Evolutionary conservation across 2,888 invertebrate species (phyloP), one percentile per base, ranked within the genome.

Genomic region (Tenthredo notha): DNA sequence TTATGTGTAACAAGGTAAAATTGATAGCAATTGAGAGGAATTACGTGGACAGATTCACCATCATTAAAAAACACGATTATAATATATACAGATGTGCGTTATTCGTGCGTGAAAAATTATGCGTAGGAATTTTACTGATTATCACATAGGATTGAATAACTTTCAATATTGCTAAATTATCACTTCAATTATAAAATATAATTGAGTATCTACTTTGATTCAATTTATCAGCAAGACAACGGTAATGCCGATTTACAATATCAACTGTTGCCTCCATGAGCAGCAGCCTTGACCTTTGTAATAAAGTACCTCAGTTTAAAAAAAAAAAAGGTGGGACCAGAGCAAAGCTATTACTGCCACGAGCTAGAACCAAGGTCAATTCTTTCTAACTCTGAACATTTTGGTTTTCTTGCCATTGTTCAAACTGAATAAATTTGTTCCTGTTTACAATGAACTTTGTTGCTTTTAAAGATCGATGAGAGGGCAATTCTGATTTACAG

Each of bases 301-400:
- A 80, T 58, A 7, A 58, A 80, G 58, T 80, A 80, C 80, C 80
- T 80, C 12, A 37, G 21, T 61, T 61, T 21, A 61, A 80, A 21
- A 74, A 72, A 43, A 37, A 74, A 80, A 80, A 7, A 40, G 80
- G 80, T 40, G 80, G 58, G 61, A 61, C 80, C 25, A 80, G 12
- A 80, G 80, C 21, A 15, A 43, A 80, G 80, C 61, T 80, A 80
- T 80, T 61, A 18, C 80, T 80, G 43, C 2, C 40, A 9, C 40
- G 25, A 61, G 80, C 21, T 15, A 37, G 12, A 40, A 21, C 40
- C 40, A 80, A 80, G 80, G 80, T 80, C 80, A 37, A 21, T n/a
- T 80, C 80, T 80, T 80, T 80, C 80, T 58, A 80, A 43, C 21
- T 40, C 50, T 61, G 21, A 58, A 12, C 40, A 50, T 77, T 15